Percentiles rank a stretch among this genome's conserved stretches.
phyloP scores from a whole-genome alignment of 1,140 invertebrate species.

The Coelopa frigida region DNA sequence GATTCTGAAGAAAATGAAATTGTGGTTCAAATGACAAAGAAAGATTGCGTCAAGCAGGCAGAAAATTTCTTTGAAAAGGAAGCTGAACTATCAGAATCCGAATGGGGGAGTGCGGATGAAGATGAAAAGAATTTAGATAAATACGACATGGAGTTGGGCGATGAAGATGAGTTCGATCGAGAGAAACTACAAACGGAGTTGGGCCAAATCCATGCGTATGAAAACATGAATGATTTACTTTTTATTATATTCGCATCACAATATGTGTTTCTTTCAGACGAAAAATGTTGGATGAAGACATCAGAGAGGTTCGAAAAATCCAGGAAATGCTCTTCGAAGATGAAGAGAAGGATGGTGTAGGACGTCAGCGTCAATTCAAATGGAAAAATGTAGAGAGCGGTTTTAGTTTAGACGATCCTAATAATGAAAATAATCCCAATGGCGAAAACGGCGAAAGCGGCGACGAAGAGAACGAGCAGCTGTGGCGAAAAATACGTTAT shows the following conservation, averaged over 20 bases:
- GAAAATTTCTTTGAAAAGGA: slow-evolving; percentile 72
- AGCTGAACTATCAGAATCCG: slow-evolving; percentile 75
- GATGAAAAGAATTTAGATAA: slow-evolving; percentile 63
- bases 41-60: slow-evolving; percentile 47
- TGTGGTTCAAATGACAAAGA: slow-evolving; percentile 44
- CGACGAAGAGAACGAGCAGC: slow-evolving; percentile 54
- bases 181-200: slow-evolving; percentile 54
- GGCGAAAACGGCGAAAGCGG: slow-evolving; percentile 47
- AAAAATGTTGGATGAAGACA: slow-evolving; percentile 68
- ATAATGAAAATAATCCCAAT: slow-evolving; percentile 34
- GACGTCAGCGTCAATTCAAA: slow-evolving; percentile 64
- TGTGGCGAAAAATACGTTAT: slow-evolving; percentile 56
- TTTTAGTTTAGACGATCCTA: slow-evolving; percentile 30
- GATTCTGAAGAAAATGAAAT: slow-evolving; percentile 67
- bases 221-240: too few species aligned
- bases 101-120: slow-evolving; percentile 66
- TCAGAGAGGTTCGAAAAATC: slow-evolving; percentile 61
- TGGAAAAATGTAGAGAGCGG: slow-evolving; percentile 66
- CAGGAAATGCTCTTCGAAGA: slow-evolving; percentile 76
- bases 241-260: not conserved
- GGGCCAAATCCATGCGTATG: slow-evolving; percentile 59
- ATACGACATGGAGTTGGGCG: slow-evolving; percentile 63
- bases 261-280: slow-evolving; percentile 45
- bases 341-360: slow-evolving; percentile 67
- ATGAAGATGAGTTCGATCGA: slow-evolving; percentile 62